Percentiles rank a stretch among this genome's conserved stretches.
phyloP scores from a whole-genome alignment of 2,113 vertebrate species.

The Pteropus alecto region DNA sequence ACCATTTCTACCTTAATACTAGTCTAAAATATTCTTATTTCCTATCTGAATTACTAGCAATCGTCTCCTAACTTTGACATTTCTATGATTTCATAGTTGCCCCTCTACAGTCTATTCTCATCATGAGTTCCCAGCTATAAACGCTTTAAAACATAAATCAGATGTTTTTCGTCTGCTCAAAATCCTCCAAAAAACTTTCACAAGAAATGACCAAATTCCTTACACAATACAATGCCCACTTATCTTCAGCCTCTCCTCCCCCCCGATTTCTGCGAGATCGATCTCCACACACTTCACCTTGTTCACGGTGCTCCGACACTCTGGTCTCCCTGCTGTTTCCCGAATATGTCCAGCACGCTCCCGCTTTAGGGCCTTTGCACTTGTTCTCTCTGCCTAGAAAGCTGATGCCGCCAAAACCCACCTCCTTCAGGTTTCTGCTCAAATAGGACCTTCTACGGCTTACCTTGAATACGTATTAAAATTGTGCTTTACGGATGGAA shows the following conservation, averaged over 20 bases:
- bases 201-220: not conserved
- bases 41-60: not conserved
- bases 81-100: not conserved
- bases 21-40: not conserved
- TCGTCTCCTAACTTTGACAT: not conserved
- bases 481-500: not conserved
- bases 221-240: not conserved
- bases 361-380: not conserved
- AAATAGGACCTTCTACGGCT: not conserved
- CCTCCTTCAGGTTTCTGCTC: not conserved
- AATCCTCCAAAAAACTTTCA: not conserved
- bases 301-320: not conserved
- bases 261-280: not conserved
- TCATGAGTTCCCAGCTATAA: not conserved
- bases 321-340: not conserved
- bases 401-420: not conserved
- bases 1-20: not conserved
- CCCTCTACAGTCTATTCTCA: not conserved
- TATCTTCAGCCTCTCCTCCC: not conserved
- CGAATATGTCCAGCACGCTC: not conserved
- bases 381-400: not conserved
- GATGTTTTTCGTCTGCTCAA: not conserved
- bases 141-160: not conserved
- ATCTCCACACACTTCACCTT: too few relatives aligned
- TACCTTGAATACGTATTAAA: not conserved